Base-by-base conservation (phyloP, 2,113 vertebrate genomes). In the Podarcis cretensis region DNA sequence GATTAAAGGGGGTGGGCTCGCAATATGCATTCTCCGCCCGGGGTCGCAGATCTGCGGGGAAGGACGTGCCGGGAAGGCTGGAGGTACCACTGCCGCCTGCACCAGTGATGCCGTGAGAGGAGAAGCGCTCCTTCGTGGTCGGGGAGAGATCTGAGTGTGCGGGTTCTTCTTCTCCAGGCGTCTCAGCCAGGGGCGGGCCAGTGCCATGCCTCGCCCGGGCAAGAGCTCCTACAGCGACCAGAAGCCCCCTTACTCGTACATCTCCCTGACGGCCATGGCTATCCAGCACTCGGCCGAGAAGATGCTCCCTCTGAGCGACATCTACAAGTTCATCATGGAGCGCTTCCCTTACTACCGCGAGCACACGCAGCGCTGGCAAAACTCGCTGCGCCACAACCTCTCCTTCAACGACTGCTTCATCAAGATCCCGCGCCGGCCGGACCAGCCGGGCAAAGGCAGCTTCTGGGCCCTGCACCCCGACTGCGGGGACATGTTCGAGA, bases 151-250 rank as follows among this genome's bases (percentile, higher is more conserved):
- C 83, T 76, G 81, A 30, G 2, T 3, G 14, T 57, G 86, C 35
- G 59, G 1, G 54, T 83, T 85, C 79, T 83, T 87, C 79, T 1
- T 54, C 59, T 83, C 63, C 69, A 79, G 48, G 86, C 59, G 25
- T 5, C 13, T 68, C 71, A 21, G 20, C 13, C 81, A 0, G 88
- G 6, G 69, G 30, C 40, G 65, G 81, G 85, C 63, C 78, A 88
- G n/a, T 68, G 93, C 92, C 77, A 98, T 99, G 99, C 99, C 99
- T 92, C 98, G 99, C 90, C 99, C 98, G 5, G 98, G 99, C 76
- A 99, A 99, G 95, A 99, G 98, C 97, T 99, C 99, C 0, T 99
- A 99, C 95, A 99, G 99, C 93, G 98, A 99, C 95, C 98, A 99
- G 93, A 99, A 99, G 95, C 98, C 98, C 3, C 98, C 98, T 2